These are phyloP conservation scores for Stratiomys singularior DNA, from an alignment of 2,888 invertebrate species.

Conservation along the genomic window DNA sequence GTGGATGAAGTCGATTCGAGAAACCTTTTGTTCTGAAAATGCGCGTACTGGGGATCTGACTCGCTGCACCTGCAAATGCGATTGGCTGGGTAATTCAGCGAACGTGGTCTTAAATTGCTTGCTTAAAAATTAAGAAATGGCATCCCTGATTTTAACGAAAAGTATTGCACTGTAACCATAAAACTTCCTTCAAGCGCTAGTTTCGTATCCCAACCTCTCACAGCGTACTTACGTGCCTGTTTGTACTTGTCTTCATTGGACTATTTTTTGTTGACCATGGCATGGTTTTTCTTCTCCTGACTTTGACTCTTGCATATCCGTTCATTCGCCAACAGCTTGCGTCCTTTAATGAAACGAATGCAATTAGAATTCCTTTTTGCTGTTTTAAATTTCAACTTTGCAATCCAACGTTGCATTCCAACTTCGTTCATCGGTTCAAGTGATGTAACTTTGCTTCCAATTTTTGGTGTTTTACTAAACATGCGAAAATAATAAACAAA, in stretches of 20 bases:
- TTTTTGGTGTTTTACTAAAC: constrained; percentile 1
- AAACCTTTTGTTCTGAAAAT: too few species aligned
- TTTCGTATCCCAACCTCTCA: not conserved
- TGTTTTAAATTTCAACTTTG: constrained; percentile 1
- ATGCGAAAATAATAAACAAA: constrained; percentile 1
- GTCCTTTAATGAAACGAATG: constrained; percentile 5
- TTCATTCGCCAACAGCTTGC: not conserved
- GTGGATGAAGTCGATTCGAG: too few species aligned
- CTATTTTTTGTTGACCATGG: constrained; percentile 21
- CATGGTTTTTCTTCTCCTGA: not conserved
- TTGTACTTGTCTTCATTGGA: not conserved
- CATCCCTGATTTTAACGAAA: not conserved
- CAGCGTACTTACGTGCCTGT: not conserved
- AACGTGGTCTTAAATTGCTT: too few species aligned
- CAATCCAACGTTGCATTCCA: not conserved
- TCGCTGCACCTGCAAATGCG: too few species aligned
- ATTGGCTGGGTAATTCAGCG: too few species aligned
- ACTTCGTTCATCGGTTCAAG: constrained; percentile 16
- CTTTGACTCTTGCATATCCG: not conserved
- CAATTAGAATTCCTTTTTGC: constrained; percentile 22
- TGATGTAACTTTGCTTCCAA: constrained; percentile 21
- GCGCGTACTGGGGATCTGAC: too few species aligned
- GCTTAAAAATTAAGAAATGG: too few species aligned
- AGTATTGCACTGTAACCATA: not conserved
- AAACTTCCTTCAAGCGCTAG: not conserved